Evolutionary conservation across 2,113 vertebrate species (phyloP), one percentile per base, ranked within the genome.

Genomic region (Xiphorhynchus elegans): DNA sequence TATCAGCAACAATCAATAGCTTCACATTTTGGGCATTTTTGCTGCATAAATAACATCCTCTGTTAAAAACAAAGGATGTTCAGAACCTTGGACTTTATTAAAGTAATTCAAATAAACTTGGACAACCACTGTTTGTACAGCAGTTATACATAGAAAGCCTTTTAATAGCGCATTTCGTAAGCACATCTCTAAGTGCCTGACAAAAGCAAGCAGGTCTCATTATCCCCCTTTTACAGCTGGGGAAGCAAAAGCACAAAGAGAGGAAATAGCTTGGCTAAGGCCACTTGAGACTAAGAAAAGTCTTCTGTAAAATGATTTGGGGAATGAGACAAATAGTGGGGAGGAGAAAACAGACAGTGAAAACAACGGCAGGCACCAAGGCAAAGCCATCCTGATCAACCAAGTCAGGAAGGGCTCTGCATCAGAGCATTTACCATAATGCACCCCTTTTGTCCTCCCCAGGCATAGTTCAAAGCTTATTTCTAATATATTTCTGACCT

Each of bases 61-160:
- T 69, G n/a, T 70, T 84, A 93, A 89, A 95, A 96, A 96, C 87
- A 96, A 96, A 96, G 84, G 95, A 96, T 85, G 84, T 91, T 75
- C 67, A 87, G 78, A 94, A 90, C 70, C 62, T 59, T 84, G 67
- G 89, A 73, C 87, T 93, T 93, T 53, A 87, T 3, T 96, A 74
- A 89, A 96, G 81, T 87, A 93, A 93, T 82, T 80, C 78, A 93
- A 96, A 96, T 89, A 95, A 95, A 95, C 84, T 94, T 83, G 87
- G 93, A 86, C 89, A 90, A 95, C 90, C 8, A 4, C 89, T 95
- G 84, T 91, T 97, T 95, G 95, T 91, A 87, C 47, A 67, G 94
- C 77, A 81, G 91, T 95, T 96, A 95, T 95, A 95, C 89, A 91
- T 90, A 95, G 93, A 91, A 95, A 94, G 69, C 60, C 94, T 96